Conservation (phyloP, 2,113 vertebrate genomes). For the Zosterops hypoxanthus region DNA sequence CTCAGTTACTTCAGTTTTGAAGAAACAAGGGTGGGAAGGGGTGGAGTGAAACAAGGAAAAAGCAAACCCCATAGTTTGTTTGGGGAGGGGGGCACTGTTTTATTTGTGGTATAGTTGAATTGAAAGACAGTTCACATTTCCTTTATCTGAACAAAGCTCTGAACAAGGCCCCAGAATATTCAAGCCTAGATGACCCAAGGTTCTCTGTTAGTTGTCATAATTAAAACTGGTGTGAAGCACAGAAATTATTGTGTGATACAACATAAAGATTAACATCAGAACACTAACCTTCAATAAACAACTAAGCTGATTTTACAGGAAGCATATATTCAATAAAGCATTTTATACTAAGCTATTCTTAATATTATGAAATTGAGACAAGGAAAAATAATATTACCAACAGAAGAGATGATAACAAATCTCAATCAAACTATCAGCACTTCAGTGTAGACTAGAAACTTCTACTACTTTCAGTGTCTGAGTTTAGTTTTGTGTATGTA, state of each 20-base stretch:
- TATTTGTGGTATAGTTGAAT: not conserved
- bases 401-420: not conserved
- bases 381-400: not conserved
- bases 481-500: conserved; percentile 9
- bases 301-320: conserved; percentile 17
- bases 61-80: not conserved
- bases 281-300: conserved; percentile 5
- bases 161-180: not conserved
- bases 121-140: conserved; percentile 2
- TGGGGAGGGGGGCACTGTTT: not conserved
- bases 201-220: not conserved
- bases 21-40: not conserved
- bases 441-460: conserved; percentile 2
- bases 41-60: not conserved
- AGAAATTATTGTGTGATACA: not conserved
- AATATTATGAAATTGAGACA: not conserved
- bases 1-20: not conserved
- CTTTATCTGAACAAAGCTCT: not conserved
- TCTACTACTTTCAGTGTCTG: not conserved
- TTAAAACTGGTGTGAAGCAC: not conserved
- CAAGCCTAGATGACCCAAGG: not conserved
- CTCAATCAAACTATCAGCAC: not conserved
- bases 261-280: not conserved
- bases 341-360: conserved; percentile 35
- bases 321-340: conserved; percentile 22